phyloP scores from a whole-genome alignment of 2,888 invertebrate genomes.

The Saturnia pavonia region DNA sequence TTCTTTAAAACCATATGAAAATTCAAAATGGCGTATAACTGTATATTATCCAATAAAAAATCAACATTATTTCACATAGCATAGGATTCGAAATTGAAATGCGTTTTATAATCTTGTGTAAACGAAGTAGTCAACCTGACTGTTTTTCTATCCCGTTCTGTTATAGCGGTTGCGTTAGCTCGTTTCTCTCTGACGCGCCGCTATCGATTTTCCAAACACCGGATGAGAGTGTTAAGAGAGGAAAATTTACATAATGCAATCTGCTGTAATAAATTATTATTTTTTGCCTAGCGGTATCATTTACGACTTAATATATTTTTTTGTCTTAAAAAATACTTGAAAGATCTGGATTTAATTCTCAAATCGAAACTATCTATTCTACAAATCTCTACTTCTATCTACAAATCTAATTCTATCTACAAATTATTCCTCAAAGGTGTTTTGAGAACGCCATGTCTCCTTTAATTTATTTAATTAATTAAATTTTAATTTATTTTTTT shows the following conservation, averaged over 20 bases:
- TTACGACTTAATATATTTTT: no score
- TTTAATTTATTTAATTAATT: no score
- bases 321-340: background rate
- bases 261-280: background rate
- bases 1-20: background rate
- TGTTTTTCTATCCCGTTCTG: slow-evolving; percentile 12
- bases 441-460: no score
- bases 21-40: background rate
- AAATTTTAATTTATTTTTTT: no score
- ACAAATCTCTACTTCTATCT: no score
- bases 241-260: slow-evolving; percentile 37
- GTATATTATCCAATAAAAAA: background rate
- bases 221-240: slow-evolving; percentile 24
- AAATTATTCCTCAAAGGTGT: no score
- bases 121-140: slow-evolving; percentile 4
- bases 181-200: slow-evolving; percentile 27
- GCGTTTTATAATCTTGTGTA: background rate
- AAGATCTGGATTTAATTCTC: background rate
- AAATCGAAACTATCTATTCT: background rate
- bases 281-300: background rate
- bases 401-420: no score
- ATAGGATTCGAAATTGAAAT: background rate
- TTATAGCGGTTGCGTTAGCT: slow-evolving; percentile 8
- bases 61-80: background rate
- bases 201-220: slow-evolving; percentile 35